Evolutionary conservation across 1,140 invertebrate species (phyloP).

Genomic region (Bombus waltoni): DNA sequence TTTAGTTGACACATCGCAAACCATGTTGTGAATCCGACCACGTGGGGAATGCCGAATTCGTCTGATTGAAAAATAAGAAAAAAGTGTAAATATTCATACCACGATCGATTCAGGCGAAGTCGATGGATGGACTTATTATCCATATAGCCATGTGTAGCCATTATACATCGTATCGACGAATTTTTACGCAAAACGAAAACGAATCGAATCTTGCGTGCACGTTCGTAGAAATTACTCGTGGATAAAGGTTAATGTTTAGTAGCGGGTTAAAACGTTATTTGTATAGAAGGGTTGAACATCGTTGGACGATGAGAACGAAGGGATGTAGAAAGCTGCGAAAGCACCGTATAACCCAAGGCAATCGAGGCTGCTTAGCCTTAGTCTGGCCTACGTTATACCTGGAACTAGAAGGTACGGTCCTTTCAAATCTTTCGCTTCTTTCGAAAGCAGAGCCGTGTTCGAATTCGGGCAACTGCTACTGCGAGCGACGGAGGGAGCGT

Average conservation of each 20-base stretch:
- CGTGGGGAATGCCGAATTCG: constrained; percentile 79
- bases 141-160: neutral
- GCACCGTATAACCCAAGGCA: constrained; percentile 59
- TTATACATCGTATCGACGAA: neutral
- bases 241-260: neutral
- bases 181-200: too few species aligned
- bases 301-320: neutral
- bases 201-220: neutral
- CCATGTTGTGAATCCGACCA: constrained; percentile 85
- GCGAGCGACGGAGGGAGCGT: constrained; percentile 79
- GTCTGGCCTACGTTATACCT: constrained; percentile 85
- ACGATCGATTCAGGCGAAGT: neutral
- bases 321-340: constrained; percentile 52
- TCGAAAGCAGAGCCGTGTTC: constrained; percentile 84
- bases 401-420: constrained; percentile 90
- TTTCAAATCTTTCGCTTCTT: constrained; percentile 86
- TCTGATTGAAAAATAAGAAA: constrained; percentile 72
- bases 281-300: neutral
- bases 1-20: constrained; percentile 84
- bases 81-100: constrained; percentile 35
- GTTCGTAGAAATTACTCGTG: neutral
- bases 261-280: neutral
- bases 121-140: neutral
- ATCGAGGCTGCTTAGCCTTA: constrained; percentile 40
- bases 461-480: constrained; percentile 83